A percentile compares a stretch with the other conserved stretches of the same genome.
phyloP scores from a whole-genome alignment of 1,140 invertebrate species.

The Bombus superbus region DNA sequence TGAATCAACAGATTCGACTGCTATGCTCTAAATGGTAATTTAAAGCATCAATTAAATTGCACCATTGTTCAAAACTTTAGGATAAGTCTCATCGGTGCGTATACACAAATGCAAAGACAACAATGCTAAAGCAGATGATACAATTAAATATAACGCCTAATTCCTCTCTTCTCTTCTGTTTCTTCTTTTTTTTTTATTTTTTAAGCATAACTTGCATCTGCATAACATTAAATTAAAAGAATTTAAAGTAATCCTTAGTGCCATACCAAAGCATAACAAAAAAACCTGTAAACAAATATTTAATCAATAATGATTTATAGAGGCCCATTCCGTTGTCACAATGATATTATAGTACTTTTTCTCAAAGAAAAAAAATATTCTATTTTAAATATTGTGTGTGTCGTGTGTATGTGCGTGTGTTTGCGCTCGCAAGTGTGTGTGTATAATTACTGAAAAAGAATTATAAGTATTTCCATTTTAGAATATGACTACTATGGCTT shows the following conservation, averaged over 20 bases:
- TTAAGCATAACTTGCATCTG: conserved; percentile 31
- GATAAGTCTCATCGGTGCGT: conserved; percentile 26
- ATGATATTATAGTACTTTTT: conserved; percentile 59
- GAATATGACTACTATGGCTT: background rate
- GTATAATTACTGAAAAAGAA: conserved; percentile 43
- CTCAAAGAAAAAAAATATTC: conserved; percentile 67
- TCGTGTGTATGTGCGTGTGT: background rate
- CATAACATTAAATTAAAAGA: conserved; percentile 11
- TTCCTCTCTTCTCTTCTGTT: background rate
- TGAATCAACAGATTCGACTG: conserved; percentile 32
- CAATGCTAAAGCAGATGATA: conserved; percentile 1
- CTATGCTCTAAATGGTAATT: background rate
- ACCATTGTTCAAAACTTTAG: background rate
- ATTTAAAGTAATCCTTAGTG: conserved; percentile 72
- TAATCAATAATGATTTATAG: conserved; percentile 61
- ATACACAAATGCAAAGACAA: conserved; percentile 17
- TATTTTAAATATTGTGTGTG: conserved; percentile 73
- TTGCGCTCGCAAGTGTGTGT: too few species aligned
- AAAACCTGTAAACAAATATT: conserved; percentile 21
- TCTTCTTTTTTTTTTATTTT: background rate
- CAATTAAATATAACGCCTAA: background rate
- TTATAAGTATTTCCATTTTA: conserved; percentile 46
- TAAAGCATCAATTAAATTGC: conserved; percentile 1
- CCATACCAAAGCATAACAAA: conserved; percentile 66
- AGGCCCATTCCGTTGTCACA: conserved; percentile 49